Evolutionary conservation across 2,888 invertebrate species (phyloP).

Genomic region (Epicampocera succincta): DNA sequence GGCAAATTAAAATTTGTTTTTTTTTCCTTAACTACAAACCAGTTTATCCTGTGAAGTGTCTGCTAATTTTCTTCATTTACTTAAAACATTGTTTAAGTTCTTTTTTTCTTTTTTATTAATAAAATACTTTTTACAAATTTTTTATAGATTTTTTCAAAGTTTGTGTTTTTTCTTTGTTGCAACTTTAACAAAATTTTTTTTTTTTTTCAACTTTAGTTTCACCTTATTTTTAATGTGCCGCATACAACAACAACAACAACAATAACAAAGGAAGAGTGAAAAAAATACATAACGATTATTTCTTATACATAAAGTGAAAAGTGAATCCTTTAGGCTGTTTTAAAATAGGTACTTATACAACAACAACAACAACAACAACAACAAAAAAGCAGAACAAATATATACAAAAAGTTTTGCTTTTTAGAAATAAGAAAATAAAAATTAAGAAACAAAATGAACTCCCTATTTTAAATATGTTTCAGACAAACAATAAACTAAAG

Average conservation of each 20-base stretch:
- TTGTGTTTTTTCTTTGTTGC: background rate
- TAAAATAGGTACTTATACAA: slow-evolving; percentile 10
- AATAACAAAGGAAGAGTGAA: background rate
- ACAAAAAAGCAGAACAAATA: background rate
- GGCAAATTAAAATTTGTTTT: no score
- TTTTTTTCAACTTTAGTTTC: background rate
- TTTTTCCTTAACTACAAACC: no score
- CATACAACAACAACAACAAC: background rate
- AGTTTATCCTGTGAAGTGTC: background rate
- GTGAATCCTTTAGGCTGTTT: slow-evolving; percentile 51
- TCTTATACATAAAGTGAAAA: slow-evolving; percentile 3
- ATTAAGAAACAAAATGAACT: slow-evolving; percentile 23
- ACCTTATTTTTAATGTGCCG: slow-evolving; percentile 4
- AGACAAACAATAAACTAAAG: slow-evolving; percentile 55
- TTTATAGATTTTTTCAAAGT: no score
- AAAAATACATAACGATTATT: slow-evolving; percentile 40
- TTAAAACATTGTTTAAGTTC: slow-evolving; percentile 10
- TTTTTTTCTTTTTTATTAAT: slow-evolving; percentile 22
- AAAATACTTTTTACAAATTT: slow-evolving; percentile 1
- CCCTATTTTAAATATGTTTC: slow-evolving; percentile 49
- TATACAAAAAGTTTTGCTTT: slow-evolving; percentile 41
- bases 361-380: background rate
- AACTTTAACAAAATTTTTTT: background rate
- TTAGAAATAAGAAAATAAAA: slow-evolving; percentile 20
- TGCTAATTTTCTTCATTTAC: slow-evolving; percentile 3